Evolutionary conservation across 2,888 invertebrate species (phyloP), one percentile per base, ranked within the genome.

Genomic region (Sipha maydis): DNA sequence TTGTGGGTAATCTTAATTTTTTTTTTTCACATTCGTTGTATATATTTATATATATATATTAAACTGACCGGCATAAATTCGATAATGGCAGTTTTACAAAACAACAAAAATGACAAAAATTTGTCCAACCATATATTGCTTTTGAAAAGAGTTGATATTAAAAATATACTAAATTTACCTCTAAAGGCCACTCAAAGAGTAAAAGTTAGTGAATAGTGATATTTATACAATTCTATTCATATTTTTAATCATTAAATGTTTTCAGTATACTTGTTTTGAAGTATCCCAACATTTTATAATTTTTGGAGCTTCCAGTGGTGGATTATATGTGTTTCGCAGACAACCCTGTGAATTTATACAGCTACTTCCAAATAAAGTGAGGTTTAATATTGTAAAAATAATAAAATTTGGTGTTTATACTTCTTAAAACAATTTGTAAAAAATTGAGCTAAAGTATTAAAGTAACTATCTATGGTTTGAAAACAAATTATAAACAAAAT

Each of bases 251-350:
- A 56, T 83, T 90, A 89, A 89, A 79, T 88, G 90, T 85, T 94
- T 94, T 90, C 92, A 96, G 96, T 95, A 95, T 91, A 95, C 95
- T 78, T 95, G 96, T 91, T 95, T 96, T 90, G 94, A 95, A 92
- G 94, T 95, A 21, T 96, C 96, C 3, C 93, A 93, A 90, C 95
- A 94, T 90, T 94, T 95, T 90, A 94, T 97, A 90, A 94, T 95
- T 84, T 95, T 96, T 91, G 96, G 97, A 48, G 96, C 96, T 2
- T 95, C 95, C 0, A 96, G 96, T 91, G 97, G 97, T 88, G 96
- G 96, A 41, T 93, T 96, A 83, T 96, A 96, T 92, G 92, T 96
- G 38, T 97, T 96, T 91, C 94, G 94, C 90, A 93, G 96, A 90
- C 93, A 93, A 90, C 94, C 95, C 71, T 96, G 95, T 91, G 94